phyloP scores from a whole-genome alignment of 2,888 invertebrate genomes.

The Eupithecia abbreviata region DNA sequence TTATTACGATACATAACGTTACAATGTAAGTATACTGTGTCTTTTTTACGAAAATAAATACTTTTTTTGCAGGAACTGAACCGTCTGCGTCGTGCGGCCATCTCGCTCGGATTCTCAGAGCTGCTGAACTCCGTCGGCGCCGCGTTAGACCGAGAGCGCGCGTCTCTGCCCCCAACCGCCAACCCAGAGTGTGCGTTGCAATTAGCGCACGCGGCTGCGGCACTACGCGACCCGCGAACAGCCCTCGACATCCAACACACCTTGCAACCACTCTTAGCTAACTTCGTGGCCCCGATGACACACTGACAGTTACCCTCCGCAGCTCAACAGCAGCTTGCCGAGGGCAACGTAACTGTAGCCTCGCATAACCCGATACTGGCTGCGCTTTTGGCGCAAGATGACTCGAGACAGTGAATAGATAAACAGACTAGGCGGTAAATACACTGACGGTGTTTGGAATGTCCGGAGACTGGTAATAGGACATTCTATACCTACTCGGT shows the following conservation, averaged over 20 bases:
- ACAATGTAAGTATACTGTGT: too few species aligned
- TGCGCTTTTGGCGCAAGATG: constrained; percentile 31
- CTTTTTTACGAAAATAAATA: neutral
- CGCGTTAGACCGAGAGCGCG: constrained; percentile 95
- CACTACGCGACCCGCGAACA: constrained; percentile 88
- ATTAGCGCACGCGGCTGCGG: constrained; percentile 93
- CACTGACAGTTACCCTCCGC: constrained; percentile 44
- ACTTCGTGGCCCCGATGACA: constrained; percentile 60
- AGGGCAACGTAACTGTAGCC: constrained; percentile 11
- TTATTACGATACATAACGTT: too few species aligned
- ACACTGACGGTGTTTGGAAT: neutral
- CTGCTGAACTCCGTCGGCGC: constrained; percentile 92
- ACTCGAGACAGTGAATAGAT: neutral
- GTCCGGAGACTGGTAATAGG: neutral
- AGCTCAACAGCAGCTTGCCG: neutral
- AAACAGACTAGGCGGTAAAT: neutral
- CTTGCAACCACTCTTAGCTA: constrained; percentile 67
- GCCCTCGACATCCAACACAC: constrained; percentile 75
- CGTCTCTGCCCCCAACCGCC: constrained; percentile 88
- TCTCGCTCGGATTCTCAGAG: constrained; percentile 95
- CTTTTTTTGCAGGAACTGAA: constrained; percentile 90
- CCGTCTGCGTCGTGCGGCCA: constrained; percentile 93
- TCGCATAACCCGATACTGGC: constrained; percentile 38
- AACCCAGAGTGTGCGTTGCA: constrained; percentile 95
- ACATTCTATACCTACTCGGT: neutral